These are phyloP conservation scores for Notarius lentiginosus DNA, from an alignment of 2,113 vertebrate species.

Conservation along the genomic window DNA sequence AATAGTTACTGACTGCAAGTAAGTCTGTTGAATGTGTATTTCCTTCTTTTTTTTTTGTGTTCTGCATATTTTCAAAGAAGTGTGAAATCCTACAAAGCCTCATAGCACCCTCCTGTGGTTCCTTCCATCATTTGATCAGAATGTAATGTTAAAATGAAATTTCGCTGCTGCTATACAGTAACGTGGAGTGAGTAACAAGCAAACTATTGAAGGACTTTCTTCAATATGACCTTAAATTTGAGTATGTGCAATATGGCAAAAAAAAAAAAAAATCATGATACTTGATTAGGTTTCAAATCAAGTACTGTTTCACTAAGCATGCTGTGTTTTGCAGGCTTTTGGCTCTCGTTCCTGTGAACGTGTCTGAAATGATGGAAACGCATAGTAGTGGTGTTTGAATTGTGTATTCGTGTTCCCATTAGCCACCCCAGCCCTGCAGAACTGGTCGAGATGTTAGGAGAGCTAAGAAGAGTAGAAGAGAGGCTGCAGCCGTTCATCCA, in stretches of 20 bases:
- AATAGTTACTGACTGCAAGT: neutral
- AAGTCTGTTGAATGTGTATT: neutral
- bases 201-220: neutral
- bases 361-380: too few species aligned
- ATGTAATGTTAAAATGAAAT: neutral
- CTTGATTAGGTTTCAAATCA: neutral
- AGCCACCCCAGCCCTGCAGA: constrained; percentile 87
- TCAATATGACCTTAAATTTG: neutral
- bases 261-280: neutral
- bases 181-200: neutral
- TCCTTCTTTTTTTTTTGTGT: neutral
- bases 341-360: neutral
- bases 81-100: neutral
- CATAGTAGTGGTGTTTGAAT: neutral
- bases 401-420: neutral
- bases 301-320: neutral
- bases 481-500: constrained; percentile 87
- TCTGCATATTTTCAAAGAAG: neutral
- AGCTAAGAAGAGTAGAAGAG: constrained; percentile 81
- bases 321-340: neutral
- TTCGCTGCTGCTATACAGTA: neutral
- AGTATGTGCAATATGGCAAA: neutral
- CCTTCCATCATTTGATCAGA: neutral
- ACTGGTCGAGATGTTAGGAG: constrained; percentile 82
- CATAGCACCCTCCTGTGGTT: neutral